Conservation (phyloP, 2,797 vertebrate species). For the Enteromius afrohamiltoni region DNA sequence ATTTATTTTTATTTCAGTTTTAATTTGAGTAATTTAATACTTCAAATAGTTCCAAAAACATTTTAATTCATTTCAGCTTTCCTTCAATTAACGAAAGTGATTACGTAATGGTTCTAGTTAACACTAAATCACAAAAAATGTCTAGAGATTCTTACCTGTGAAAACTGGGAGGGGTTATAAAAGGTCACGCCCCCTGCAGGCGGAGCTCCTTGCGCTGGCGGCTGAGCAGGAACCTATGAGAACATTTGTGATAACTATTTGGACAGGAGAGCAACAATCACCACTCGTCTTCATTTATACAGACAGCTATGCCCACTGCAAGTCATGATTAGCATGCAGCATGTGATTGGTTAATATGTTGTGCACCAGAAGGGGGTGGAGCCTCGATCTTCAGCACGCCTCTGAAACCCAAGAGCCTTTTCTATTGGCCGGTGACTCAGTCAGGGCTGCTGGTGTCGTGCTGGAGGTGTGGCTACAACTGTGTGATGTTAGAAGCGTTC, state of each 20-base stretch:
- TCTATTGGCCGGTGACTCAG: slow-evolving; percentile 21
- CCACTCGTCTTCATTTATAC: not conserved
- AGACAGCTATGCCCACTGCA: slow-evolving; percentile 34
- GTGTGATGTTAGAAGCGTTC: slow-evolving; percentile 39
- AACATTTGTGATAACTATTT: slow-evolving; percentile 51
- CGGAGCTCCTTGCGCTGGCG: slow-evolving; percentile 65
- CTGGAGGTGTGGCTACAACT: slow-evolving; percentile 44
- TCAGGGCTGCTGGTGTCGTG: slow-evolving; percentile 39
- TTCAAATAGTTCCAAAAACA: not conserved
- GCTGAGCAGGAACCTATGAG: slow-evolving; percentile 70
- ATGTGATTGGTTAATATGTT: slow-evolving; percentile 66
- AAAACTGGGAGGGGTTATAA: slow-evolving; percentile 91
- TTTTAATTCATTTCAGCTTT: not conserved
- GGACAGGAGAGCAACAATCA: slow-evolving; percentile 2
- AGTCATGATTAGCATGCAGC: slow-evolving; percentile 70
- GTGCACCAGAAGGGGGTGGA: slow-evolving; percentile 47
- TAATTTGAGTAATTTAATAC: not conserved
- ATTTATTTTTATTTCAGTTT: not conserved
- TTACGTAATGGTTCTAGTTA: not conserved
- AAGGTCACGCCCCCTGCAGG: slow-evolving; percentile 82
- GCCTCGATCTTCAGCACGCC: slow-evolving; percentile 64
- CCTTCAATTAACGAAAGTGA: not conserved
- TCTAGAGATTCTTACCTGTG: slow-evolving; percentile 78
- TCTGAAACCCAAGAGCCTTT: slow-evolving; percentile 35
- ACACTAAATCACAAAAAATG: not conserved